Evolutionary conservation across 2,113 vertebrate genomes (phyloP).

Genomic region (Acanthochromis polyacanthus): DNA sequence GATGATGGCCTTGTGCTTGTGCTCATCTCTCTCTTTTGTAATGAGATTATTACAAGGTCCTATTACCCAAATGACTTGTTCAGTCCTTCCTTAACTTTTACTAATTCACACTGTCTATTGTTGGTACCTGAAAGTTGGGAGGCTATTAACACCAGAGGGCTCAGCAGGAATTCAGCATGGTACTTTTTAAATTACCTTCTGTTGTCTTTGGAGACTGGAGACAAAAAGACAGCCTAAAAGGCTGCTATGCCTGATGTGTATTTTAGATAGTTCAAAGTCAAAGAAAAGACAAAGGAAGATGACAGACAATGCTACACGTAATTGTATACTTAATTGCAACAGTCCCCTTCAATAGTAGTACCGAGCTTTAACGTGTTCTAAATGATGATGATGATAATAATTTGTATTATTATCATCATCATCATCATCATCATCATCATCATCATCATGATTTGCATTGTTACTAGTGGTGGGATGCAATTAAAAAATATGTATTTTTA

Average conservation of each 20-base stretch:
- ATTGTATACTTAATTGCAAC: no score
- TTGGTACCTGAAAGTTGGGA: slow-evolving; percentile 37
- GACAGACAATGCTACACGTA: neutral
- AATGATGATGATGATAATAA: no score
- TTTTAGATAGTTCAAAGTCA: neutral
- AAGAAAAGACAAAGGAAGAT: neutral
- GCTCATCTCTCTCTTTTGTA: slow-evolving; percentile 49
- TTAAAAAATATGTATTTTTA: no score
- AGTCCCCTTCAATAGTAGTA: no score
- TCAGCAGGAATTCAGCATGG: slow-evolving; percentile 30
- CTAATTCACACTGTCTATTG: slow-evolving; percentile 52
- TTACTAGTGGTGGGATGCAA: no score
- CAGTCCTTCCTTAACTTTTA: slow-evolving; percentile 52
- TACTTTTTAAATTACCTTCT: slow-evolving; percentile 29
- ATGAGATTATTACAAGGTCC: slow-evolving; percentile 67
- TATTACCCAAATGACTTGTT: slow-evolving; percentile 61
- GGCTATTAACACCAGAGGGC: slow-evolving; percentile 46
- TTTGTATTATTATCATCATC: no score
- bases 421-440: no score
- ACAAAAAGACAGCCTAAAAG: neutral
- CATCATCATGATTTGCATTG: no score
- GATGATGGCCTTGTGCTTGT: slow-evolving; percentile 42
- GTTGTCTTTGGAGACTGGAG: neutral
- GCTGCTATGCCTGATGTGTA: neutral
- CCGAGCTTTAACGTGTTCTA: no score